phyloP scores from a whole-genome alignment of 2,113 vertebrate species.

The Phyllostomus discolor region DNA sequence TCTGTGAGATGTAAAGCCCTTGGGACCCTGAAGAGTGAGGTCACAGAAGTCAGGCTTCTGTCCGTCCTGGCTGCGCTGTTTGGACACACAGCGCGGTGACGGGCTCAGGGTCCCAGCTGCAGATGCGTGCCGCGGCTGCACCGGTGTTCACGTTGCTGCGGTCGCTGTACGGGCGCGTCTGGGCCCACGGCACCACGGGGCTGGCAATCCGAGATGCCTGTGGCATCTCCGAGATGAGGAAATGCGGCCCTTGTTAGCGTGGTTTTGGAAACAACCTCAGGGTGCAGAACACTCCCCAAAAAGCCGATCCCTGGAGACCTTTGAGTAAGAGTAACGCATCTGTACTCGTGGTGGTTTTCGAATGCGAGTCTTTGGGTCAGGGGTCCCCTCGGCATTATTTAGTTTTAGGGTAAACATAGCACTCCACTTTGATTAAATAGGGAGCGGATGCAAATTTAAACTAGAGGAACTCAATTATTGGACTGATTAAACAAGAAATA shows the following conservation, averaged over 20 bases:
- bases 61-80: not conserved
- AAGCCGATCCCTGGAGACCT: not conserved
- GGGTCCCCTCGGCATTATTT: not conserved
- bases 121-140: rapidly evolving
- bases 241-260: not conserved
- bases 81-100: rapidly evolving
- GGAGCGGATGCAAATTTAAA: slow-evolving; percentile 60
- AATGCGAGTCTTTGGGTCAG: not conserved
- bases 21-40: not conserved
- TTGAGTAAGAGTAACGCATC: not conserved
- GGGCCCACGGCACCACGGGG: not conserved
- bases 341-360: not conserved
- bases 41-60: too few relatives aligned
- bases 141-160: not conserved
- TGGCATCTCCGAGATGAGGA: not conserved
- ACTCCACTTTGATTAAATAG: slow-evolving; percentile 53
- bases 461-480: slow-evolving; percentile 64
- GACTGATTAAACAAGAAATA: slow-evolving; percentile 70
- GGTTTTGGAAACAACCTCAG: not conserved
- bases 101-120: not conserved
- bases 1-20: not conserved
- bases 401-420: slow-evolving; percentile 9
- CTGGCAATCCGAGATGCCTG: too few relatives aligned
- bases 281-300: not conserved
- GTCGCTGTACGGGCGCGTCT: too few relatives aligned